Base-by-base conservation (phyloP, 2,797 vertebrate genomes). In the Poecilia wingei region DNA sequence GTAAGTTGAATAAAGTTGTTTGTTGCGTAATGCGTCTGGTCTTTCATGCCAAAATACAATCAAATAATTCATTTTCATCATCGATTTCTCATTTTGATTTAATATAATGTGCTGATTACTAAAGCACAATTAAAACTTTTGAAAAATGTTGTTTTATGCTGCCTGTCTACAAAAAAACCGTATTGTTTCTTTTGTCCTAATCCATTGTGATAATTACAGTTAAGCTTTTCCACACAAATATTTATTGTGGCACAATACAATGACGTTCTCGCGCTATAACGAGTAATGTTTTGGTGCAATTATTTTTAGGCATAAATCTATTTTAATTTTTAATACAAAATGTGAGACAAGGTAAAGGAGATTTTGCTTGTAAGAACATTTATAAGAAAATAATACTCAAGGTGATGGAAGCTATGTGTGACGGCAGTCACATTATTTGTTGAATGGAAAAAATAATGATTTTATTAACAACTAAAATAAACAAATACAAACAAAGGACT, bases 241-340 rank as follows among this genome's bases (percentile, higher is more conserved):
- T 14, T 70, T 43, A 25, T 70, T 70, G 41, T 45, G 68, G 25
- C 28, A 28, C 22, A 45, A n/a, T 70, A 45, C 12, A 45, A 43
- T 45, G 39, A 45, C 3, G 25, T 43, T 6, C 10, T 45, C 22
- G 16, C 5, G n/a, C 41, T n/a, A 70, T 45, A 14, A 45, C 14
- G 8, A 25, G 4, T 14, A 70, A 68, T 41, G 13, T 45, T 16
- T 43, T 68, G 36, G 22, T 43, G 25, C 5, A n/a, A 70, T 45
- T 45, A 45, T 70, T 13, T 41, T 69, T 69, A 69, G 20, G 25
- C 8, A 68, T 25, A 16, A 45, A 70, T 45, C 68, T 70, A 70
- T n/a, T 70, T 70, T 45, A n/a, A 70, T 45, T 45, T 70, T 13
- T 12, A 16, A n/a, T n/a, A 70, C 41, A 70, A 70, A 41, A 68